phyloP scores from a whole-genome alignment of 2,797 vertebrate genomes.

The Acomys russatus region DNA sequence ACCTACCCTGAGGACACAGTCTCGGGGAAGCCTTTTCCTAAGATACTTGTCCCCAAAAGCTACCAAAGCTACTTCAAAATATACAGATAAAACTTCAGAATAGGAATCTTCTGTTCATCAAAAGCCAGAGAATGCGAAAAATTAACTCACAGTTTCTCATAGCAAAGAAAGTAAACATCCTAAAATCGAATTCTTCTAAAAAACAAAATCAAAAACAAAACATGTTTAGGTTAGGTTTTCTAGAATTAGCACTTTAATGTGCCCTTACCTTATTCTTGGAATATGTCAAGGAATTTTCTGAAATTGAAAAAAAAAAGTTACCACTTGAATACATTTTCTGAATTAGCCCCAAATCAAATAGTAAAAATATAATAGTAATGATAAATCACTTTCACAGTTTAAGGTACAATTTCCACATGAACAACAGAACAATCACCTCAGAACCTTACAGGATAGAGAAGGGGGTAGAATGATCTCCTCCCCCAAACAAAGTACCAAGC shows the following conservation, averaged over 20 bases:
- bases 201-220: neutral
- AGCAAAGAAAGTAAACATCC: constrained; percentile 38
- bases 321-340: constrained; percentile 40
- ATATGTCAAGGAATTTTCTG: constrained; percentile 94
- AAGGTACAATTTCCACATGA: constrained; percentile 20
- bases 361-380: constrained; percentile 49
- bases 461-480: neutral
- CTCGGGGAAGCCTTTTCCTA: neutral
- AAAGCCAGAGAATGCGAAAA: neutral
- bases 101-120: neutral
- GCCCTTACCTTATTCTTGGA: constrained; percentile 96
- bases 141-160: neutral
- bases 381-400: neutral
- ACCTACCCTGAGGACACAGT: neutral
- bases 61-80: constrained; percentile 37
- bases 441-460: neutral
- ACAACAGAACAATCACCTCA: neutral
- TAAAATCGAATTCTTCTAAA: constrained; percentile 58
- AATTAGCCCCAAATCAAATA: constrained; percentile 25
- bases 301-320: constrained; percentile 79
- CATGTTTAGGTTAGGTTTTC: constrained; percentile 13
- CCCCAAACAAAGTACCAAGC: neutral
- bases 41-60: neutral
- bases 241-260: constrained; percentile 31
- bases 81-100: neutral